Conservation (phyloP, 2,113 vertebrate species). For the Notechis scutatus region DNA sequence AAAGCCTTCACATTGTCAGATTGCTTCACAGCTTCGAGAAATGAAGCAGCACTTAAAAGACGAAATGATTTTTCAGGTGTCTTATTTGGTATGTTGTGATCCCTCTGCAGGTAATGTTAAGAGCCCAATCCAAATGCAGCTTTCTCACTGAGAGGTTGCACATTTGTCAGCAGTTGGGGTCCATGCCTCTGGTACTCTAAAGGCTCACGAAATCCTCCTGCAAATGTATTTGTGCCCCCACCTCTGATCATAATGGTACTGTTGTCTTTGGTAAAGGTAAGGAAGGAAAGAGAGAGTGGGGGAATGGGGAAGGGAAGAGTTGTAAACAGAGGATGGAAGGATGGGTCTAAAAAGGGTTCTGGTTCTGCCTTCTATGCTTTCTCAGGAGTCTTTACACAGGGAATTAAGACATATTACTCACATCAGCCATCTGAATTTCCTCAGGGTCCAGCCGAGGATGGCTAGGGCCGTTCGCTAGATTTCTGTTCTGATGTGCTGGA, state of each 20-base stretch:
- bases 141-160: neutral
- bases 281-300: neutral
- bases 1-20: neutral
- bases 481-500: constrained; percentile 91
- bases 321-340: neutral
- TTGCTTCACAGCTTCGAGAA: neutral
- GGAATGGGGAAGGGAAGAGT: neutral
- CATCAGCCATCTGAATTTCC: constrained; percentile 95
- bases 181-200: neutral
- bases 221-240: neutral
- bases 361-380: neutral
- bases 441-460: constrained; percentile 93
- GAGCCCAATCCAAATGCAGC: too few relatives aligned
- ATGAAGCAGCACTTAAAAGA: neutral
- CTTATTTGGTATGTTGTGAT: neutral
- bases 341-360: neutral
- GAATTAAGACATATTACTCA: constrained; percentile 69
- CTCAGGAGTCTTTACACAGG: too few relatives aligned
- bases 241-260: neutral
- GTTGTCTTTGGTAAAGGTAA: neutral
- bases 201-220: too few relatives aligned
- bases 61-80: neutral
- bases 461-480: constrained; percentile 90
- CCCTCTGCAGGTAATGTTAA: neutral
- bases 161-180: neutral